These are phyloP conservation scores for Lophius piscatorius DNA, from an alignment of 2,113 vertebrate genomes.

Conservation along the genomic window DNA sequence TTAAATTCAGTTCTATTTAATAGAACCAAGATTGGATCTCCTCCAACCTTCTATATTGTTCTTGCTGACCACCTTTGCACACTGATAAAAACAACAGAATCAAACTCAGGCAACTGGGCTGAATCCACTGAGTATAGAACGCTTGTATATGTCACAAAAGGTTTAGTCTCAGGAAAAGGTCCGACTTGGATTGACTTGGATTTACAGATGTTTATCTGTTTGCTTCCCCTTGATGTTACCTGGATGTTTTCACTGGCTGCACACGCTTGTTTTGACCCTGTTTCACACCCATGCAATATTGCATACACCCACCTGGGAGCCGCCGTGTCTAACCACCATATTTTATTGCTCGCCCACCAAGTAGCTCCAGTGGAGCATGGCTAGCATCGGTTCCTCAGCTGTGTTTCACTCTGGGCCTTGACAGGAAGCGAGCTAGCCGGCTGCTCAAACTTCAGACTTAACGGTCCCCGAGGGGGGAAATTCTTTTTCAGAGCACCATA, in stretches of 20 bases:
- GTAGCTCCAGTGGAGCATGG: slow-evolving; percentile 33
- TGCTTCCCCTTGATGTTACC: slow-evolving; percentile 15
- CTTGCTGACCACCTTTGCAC: background rate
- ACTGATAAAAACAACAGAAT: background rate
- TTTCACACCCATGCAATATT: slow-evolving; percentile 34
- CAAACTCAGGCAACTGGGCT: background rate
- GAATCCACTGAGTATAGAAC: background rate
- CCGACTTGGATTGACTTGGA: background rate
- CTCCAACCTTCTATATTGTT: background rate
- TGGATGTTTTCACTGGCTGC: slow-evolving; percentile 19
- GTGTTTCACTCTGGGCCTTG: slow-evolving; percentile 41
- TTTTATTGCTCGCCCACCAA: slow-evolving; percentile 28
- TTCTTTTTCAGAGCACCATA: too few relatives aligned
- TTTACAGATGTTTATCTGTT: slow-evolving; percentile 2
- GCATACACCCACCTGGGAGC: slow-evolving; percentile 46
- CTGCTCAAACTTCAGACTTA: slow-evolving; percentile 36
- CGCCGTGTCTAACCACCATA: slow-evolving; percentile 3
- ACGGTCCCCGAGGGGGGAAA: background rate
- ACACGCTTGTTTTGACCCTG: slow-evolving; percentile 11
- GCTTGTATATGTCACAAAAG: background rate
- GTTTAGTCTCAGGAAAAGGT: background rate
- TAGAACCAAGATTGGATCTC: background rate
- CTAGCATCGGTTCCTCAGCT: slow-evolving; percentile 27
- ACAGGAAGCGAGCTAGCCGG: slow-evolving; percentile 25
- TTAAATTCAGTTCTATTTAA: background rate